Evolutionary conservation across 2,888 invertebrate genomes (phyloP).

Genomic region (Andrena praecox): DNA sequence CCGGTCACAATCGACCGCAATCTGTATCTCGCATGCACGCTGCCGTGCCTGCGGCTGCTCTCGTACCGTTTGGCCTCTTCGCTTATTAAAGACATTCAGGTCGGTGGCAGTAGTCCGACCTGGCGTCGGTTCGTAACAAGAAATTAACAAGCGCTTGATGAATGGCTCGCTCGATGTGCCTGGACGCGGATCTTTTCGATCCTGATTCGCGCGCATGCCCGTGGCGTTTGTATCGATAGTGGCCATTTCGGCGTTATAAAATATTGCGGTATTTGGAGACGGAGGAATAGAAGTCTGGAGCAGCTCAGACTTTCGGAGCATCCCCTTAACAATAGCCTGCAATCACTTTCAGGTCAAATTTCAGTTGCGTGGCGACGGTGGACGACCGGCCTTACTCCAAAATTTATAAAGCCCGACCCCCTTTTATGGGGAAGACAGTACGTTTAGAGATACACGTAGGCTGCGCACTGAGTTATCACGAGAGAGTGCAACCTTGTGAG

Average conservation of each 20-base stretch:
- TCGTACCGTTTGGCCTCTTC: conserved; percentile 57
- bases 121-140: conserved; percentile 71
- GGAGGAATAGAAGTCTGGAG: too few species aligned
- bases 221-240: conserved; percentile 3
- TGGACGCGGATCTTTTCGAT: conserved; percentile 24
- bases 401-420: too few species aligned
- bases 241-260: conserved; percentile 1
- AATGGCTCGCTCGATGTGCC: conserved; percentile 55
- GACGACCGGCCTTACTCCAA: too few species aligned
- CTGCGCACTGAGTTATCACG: background rate
- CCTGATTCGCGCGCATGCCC: background rate
- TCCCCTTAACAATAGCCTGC: too few species aligned
- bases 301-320: too few species aligned
- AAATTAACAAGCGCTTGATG: conserved; percentile 76
- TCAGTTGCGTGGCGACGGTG: too few species aligned
- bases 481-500: background rate
- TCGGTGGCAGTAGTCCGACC: conserved; percentile 62
- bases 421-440: too few species aligned
- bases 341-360: too few species aligned
- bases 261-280: background rate
- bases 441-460: too few species aligned
- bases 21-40: conserved; percentile 67
- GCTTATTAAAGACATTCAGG: conserved; percentile 74
- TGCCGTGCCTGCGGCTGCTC: conserved; percentile 27
- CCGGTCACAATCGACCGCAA: conserved; percentile 74